These are phyloP conservation scores for Poecile montanus DNA, from an alignment of 2,797 vertebrate species.

Conservation along the genomic window DNA sequence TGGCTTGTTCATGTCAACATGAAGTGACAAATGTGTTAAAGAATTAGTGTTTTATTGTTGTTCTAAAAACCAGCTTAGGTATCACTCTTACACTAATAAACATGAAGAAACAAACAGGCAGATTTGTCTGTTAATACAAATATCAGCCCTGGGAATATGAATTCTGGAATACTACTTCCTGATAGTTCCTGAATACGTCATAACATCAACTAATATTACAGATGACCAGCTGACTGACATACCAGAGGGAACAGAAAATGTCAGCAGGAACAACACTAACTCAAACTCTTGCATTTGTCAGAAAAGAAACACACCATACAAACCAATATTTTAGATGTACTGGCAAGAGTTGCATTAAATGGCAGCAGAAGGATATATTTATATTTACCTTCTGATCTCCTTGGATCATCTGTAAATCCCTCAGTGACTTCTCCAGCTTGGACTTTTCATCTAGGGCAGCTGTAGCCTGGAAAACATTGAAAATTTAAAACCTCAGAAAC, in stretches of 20 bases:
- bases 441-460: conserved; percentile 88
- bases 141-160: background rate
- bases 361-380: rapidly evolving
- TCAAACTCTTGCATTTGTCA: background rate
- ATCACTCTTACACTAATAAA: background rate
- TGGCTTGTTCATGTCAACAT: background rate
- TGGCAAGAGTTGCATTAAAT: background rate
- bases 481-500: background rate
- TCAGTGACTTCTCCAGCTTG: conserved; percentile 85
- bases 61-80: background rate
- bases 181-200: background rate
- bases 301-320: background rate
- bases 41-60: background rate
- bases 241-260: background rate
- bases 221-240: background rate
- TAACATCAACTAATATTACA: background rate
- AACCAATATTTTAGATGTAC: background rate
- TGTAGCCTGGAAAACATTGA: conserved; percentile 80
- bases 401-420: conserved; percentile 84
- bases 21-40: background rate
- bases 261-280: background rate
- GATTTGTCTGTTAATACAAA: background rate
- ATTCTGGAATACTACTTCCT: background rate
- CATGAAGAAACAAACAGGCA: background rate
- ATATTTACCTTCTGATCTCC: conserved; percentile 86